phyloP scores from a whole-genome alignment of 2,113 vertebrate genomes.

The Nothobranchius kuhntae region DNA sequence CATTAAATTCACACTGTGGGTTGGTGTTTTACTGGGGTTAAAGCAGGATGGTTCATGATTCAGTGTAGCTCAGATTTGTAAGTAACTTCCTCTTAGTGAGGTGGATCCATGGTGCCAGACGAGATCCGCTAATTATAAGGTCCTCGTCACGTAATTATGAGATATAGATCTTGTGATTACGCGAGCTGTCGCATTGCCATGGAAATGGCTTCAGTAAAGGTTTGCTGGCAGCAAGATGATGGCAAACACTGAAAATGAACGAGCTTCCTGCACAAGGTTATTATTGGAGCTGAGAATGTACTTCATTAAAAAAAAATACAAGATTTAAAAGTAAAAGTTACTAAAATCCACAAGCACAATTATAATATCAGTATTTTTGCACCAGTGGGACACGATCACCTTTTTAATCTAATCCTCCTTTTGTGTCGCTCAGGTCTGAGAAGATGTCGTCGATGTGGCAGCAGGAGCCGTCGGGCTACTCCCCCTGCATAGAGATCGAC shows the following conservation, averaged over 20 bases:
- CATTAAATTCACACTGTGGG: too few relatives aligned
- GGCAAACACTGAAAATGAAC: background rate
- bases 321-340: too few relatives aligned
- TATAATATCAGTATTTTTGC: too few relatives aligned
- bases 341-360: too few relatives aligned
- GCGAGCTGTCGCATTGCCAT: constrained; percentile 9
- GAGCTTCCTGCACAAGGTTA: constrained; percentile 4
- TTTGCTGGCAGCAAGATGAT: constrained; percentile 11
- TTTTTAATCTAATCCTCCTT: too few relatives aligned
- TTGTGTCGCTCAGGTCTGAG: constrained; percentile 11
- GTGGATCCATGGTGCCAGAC: constrained; percentile 9
- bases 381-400: too few relatives aligned
- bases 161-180: constrained; percentile 20
- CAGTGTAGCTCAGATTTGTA: background rate
- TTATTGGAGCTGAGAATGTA: background rate
- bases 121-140: constrained; percentile 30
- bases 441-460: constrained; percentile 72
- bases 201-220: constrained; percentile 10
- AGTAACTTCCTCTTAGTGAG: constrained; percentile 3
- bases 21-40: too few relatives aligned
- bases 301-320: background rate
- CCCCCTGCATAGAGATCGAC: constrained; percentile 73
- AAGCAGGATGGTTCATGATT: background rate
- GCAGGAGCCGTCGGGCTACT: constrained; percentile 67
- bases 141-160: constrained; percentile 24